Percentiles rank a stretch among this genome's conserved stretches.
phyloP scores from a whole-genome alignment of 2,113 vertebrate species.

The Nycticryphes semicollaris region DNA sequence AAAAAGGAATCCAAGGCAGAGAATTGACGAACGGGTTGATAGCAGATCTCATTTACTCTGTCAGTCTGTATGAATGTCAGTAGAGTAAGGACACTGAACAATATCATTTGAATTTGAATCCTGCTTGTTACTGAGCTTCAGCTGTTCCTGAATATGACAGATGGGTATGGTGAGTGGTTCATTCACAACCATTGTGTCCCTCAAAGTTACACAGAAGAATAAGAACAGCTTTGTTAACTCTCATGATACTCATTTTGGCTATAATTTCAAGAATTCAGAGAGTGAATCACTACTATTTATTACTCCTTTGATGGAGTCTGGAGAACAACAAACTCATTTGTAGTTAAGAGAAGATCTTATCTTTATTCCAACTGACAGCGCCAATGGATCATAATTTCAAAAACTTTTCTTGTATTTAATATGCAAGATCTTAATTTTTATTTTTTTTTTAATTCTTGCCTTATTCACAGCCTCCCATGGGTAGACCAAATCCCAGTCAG shows the following conservation, averaged over 20 bases:
- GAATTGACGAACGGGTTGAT: neutral
- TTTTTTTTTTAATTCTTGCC: neutral
- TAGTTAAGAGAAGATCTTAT: neutral
- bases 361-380: neutral
- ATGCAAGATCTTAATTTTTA: neutral
- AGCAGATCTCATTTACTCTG: neutral
- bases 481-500: neutral
- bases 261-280: neutral
- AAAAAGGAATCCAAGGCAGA: neutral
- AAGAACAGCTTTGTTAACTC: neutral
- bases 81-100: neutral
- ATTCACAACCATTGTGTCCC: neutral
- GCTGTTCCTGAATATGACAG: constrained; percentile 3
- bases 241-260: neutral
- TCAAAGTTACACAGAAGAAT: neutral
- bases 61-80: neutral
- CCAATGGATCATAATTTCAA: neutral
- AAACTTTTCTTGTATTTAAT: neutral
- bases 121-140: neutral
- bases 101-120: neutral
- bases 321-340: neutral
- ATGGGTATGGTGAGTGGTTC: neutral
- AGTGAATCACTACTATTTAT: neutral
- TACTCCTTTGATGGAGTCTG: neutral
- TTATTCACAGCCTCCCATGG: neutral